Base-by-base conservation (phyloP, 2,113 vertebrate species). In the Ceratotherium simum region DNA sequence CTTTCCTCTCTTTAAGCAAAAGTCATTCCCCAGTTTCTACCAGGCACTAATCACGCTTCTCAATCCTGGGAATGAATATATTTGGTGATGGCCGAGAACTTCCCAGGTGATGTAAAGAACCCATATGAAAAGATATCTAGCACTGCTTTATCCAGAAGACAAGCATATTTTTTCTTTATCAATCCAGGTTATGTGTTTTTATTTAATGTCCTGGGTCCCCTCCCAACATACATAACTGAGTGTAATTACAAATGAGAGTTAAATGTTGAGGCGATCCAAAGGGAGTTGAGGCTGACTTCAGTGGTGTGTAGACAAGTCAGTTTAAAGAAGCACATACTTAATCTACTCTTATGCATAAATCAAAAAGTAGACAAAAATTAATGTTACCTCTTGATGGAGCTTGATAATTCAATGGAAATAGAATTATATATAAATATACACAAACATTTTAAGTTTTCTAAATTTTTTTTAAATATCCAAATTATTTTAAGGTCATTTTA, bases 401-500 rank as follows among this genome's bases (percentile, higher is more conserved):
- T 67, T 88, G 27, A 12, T 78, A 48, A 70, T 48, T 90, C 48
- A 89, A 25, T 58, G 5, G 29, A 75, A 81, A 82, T 18, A 78
- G 21, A 36, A 70, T 72, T 58, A 36, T 48, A 42, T 70, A 5
- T 13, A 36, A n/a, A 60, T 51, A 64, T 20, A 23, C 9, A 29
- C 2, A 21, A 23, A 21, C 1, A 75, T 29, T 81, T 65, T 56
- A 51, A 91, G 8, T 36, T 56, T 64, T 73, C 25, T 48, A 72
- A 51, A 11, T 10, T 10, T n/a, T 42, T 23, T 72, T 39, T 12
- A 46, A 58, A 31, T 70, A 54, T 46, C 23, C 8, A 42, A 11
- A 65, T 92, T 5, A 91, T 85, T 89, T 86, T 92, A 60, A 84
- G 23, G 64, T 67, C 46, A 80, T 56, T 85, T 90, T 58, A 67